Percentiles rank a stretch among this genome's conserved stretches.
These are phyloP conservation scores for Ceratosolen fusciceps DNA, from an alignment of 1,140 invertebrate species.

Conservation along the genomic window DNA sequence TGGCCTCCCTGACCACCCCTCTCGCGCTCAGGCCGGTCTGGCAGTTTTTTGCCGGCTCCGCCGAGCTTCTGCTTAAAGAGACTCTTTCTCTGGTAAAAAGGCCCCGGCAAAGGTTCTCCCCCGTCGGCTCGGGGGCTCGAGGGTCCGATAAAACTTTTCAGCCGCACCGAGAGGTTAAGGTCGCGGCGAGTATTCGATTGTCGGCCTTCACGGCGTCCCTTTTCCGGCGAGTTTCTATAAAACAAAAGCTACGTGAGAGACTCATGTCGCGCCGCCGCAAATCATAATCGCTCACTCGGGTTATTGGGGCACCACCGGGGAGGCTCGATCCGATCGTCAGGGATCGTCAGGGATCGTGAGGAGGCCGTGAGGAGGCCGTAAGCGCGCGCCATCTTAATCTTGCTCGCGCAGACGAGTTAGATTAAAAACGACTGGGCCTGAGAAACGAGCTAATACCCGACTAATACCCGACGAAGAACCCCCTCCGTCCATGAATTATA, in stretches of 20 bases:
- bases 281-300: not conserved
- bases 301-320: too few relatives aligned
- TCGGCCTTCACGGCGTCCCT: not conserved
- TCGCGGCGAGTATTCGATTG: not conserved
- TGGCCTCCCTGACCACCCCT: too few relatives aligned
- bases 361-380: not conserved
- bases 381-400: not conserved
- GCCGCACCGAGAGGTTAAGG: not conserved
- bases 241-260: not conserved
- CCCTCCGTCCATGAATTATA: too few relatives aligned
- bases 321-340: not conserved
- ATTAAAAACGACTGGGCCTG: slow-evolving; percentile 4
- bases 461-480: too few relatives aligned
- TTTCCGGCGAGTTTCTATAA: not conserved
- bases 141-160: too few relatives aligned
- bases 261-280: not conserved
- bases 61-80: slow-evolving; percentile 2
- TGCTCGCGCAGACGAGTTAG: not conserved
- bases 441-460: not conserved
- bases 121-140: too few relatives aligned
- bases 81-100: not conserved
- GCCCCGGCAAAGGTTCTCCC: too few relatives aligned
- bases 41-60: slow-evolving; percentile 14
- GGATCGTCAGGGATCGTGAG: not conserved
- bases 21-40: too few relatives aligned